Evolutionary conservation across 2,888 invertebrate species (phyloP), one percentile per base, ranked within the genome.

Genomic region (Apodemia hepburni): DNA sequence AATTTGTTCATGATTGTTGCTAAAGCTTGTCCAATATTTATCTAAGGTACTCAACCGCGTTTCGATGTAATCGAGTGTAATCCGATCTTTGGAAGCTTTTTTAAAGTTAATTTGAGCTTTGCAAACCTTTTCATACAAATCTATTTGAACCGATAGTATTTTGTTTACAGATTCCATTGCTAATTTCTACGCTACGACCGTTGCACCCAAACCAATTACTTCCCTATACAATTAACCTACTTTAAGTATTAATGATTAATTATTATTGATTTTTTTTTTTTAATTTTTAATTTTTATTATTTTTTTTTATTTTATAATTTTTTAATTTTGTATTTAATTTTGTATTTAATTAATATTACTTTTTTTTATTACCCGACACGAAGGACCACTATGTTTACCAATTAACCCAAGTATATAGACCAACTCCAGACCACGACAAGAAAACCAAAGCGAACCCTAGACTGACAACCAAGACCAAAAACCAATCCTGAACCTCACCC

Each of bases 121-220:
- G n/a, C 45, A 45, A 45, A 45, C 45, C 45, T 45, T 45, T 45
- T 45, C 45, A n/a, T 45, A 45, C n/a, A 45, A 4, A 5, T 45
- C 45, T n/a, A 45, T 45, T 45, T 45, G 45, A 15, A 45, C 45
- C n/a, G 45, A 45, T 45, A 45, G n/a, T n/a, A 45, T 45, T 45
- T 45, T 45, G n/a, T 45, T 45, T 5, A 45, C 45, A 2, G 45
- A n/a, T 45, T 45, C n/a, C 45, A 33, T 33, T 33, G 8, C 8
- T 33, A 29, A 29, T 29, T 29, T 0, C 6, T 29, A 29, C 29
- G 6, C 29, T 6, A 3, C 29, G 29, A 29, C 6, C 6, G 27
- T 29, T 4, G 3, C 2, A 29, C 29, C 6, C 3, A 3, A 6
- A 33, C 8, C 9, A 22, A 22, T 22, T 22, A 22, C 2, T 22